phyloP scores from a whole-genome alignment of 2,888 invertebrate genomes.

The Clistopyga incitator region DNA sequence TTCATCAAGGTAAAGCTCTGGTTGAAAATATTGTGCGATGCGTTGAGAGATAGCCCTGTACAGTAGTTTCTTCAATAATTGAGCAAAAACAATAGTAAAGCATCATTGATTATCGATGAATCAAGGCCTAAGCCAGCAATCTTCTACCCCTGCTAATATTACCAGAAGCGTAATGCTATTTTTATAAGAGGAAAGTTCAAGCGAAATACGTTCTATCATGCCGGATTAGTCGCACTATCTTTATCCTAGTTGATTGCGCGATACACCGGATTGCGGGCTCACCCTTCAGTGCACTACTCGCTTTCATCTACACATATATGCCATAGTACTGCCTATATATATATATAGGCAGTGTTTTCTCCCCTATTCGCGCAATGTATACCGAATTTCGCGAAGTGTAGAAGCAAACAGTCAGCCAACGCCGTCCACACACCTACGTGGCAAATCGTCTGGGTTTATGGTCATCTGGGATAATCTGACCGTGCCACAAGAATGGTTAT shows the following conservation, averaged over 20 bases:
- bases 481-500: conserved; percentile 59
- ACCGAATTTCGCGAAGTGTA: conserved; percentile 50
- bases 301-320: conserved; percentile 1
- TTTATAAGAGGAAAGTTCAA: conserved; percentile 48
- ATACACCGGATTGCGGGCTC: conserved; percentile 58
- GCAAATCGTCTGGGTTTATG: conserved; percentile 61
- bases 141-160: neutral
- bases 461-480: conserved; percentile 64
- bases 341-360: conserved; percentile 33
- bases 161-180: conserved; percentile 55
- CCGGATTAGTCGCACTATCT: conserved; percentile 65
- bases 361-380: conserved; percentile 43
- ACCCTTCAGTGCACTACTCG: conserved; percentile 11
- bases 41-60: too few relatives aligned
- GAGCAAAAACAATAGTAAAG: neutral
- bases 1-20: too few relatives aligned
- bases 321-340: neutral
- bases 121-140: neutral
- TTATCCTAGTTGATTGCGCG: conserved; percentile 66
- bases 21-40: too few relatives aligned
- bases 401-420: conserved; percentile 24
- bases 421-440: conserved; percentile 23
- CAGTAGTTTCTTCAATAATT: too few relatives aligned
- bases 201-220: conserved; percentile 67
- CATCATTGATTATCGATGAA: conserved; percentile 26